A percentile compares a stretch with the other conserved stretches of the same genome.
Evolutionary conservation across 2,888 invertebrate species (phyloP).

Genomic region (Polyommatus icarus): DNA sequence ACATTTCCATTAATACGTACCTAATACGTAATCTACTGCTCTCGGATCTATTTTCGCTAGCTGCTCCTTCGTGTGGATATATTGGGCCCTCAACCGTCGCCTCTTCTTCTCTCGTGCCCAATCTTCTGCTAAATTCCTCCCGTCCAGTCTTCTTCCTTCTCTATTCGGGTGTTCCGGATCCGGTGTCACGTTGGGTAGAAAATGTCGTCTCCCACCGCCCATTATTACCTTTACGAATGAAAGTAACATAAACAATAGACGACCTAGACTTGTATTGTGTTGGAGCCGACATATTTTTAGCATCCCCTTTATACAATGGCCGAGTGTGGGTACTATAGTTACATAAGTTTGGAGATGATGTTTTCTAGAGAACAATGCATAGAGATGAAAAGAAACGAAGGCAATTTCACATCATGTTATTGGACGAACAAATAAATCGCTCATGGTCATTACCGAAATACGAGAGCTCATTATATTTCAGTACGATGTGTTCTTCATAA

Average conservation of each 20-base stretch:
- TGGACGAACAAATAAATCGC: background rate
- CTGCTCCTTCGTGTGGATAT: conserved; percentile 87
- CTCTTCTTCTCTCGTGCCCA: conserved; percentile 88
- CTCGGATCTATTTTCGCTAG: conserved; percentile 85
- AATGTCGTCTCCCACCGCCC: conserved; percentile 88
- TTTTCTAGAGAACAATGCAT: conserved; percentile 11
- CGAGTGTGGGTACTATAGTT: background rate
- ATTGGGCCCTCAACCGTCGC: conserved; percentile 83
- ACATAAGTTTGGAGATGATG: conserved; percentile 1
- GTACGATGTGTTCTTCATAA: background rate
- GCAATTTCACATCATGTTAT: conserved; percentile 11
- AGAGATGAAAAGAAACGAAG: background rate
- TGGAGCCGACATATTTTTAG: conserved; percentile 26
- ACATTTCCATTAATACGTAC: conserved; percentile 65
- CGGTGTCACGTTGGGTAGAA: conserved; percentile 85
- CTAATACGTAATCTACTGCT: conserved; percentile 86
- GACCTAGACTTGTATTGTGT: conserved; percentile 25
- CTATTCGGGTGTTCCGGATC: conserved; percentile 86
- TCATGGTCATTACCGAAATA: background rate
- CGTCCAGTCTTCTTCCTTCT: conserved; percentile 87
- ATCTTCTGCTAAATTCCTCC: conserved; percentile 88
- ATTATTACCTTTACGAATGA: conserved; percentile 82
- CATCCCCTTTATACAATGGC: conserved; percentile 22
- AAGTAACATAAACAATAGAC: conserved; percentile 17
- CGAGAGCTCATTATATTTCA: background rate